Percentiles rank a stretch among this genome's conserved stretches.
Conservation (phyloP, 2,888 invertebrate species). For the Lithosia quadra region DNA sequence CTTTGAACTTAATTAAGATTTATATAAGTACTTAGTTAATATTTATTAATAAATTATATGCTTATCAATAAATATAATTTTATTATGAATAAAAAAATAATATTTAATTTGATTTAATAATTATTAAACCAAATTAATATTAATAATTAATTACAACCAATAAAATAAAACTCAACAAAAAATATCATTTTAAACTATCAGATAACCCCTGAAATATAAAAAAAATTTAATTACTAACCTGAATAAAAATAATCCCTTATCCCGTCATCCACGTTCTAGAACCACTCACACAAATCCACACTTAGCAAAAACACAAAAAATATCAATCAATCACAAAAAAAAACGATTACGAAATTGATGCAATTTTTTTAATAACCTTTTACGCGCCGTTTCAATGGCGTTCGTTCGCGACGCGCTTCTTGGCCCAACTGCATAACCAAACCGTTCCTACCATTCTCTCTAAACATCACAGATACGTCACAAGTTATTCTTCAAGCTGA, state of each 20-base stretch:
- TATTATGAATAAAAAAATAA: no score
- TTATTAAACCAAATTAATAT: no score
- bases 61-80: neutral
- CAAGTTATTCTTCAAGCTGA: constrained; percentile 13
- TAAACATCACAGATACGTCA: constrained; percentile 12
- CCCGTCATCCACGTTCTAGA: neutral
- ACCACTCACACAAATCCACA: constrained; percentile 17
- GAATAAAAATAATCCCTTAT: constrained; percentile 7
- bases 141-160: no score
- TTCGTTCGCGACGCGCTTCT: constrained; percentile 14
- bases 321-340: constrained; percentile 5
- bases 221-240: constrained; percentile 1
- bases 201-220: neutral
- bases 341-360: constrained; percentile 8
- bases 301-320: constrained; percentile 10
- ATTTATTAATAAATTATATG: neutral
- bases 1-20: neutral
- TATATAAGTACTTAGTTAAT: neutral
- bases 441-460: constrained; percentile 25
- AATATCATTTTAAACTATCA: neutral
- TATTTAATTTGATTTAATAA: neutral
- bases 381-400: neutral
- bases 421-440: constrained; percentile 20
- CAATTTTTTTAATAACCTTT: constrained; percentile 5
- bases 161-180: neutral